Evolutionary conservation across 2,113 vertebrate species (phyloP).

Genomic region (human): GRCh38 chr18:37532501-37533000

Average conservation of each 20-base stretch:
- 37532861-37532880: neutral
- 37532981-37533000: conserved; percentile 27
- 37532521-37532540: neutral
- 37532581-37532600: neutral
- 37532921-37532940: neutral
- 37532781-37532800: neutral
- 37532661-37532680: conserved; percentile 31
- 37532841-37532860: accelerated
- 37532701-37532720: neutral
- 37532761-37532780: neutral
- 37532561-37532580: neutral
- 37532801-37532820: neutral
- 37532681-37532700: neutral
- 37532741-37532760: neutral
- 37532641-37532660: neutral
- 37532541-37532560: neutral
- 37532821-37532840: neutral
- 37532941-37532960: neutral
- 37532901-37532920: neutral
- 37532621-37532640: neutral
- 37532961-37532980: conserved; percentile 15
- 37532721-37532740: neutral
- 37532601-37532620: conserved; percentile 10
- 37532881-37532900: neutral
- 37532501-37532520: neutral